These are phyloP conservation scores for Oxyscelio sp. DNA, from an alignment of 2,888 invertebrate species.

Conservation along the genomic window DNA sequence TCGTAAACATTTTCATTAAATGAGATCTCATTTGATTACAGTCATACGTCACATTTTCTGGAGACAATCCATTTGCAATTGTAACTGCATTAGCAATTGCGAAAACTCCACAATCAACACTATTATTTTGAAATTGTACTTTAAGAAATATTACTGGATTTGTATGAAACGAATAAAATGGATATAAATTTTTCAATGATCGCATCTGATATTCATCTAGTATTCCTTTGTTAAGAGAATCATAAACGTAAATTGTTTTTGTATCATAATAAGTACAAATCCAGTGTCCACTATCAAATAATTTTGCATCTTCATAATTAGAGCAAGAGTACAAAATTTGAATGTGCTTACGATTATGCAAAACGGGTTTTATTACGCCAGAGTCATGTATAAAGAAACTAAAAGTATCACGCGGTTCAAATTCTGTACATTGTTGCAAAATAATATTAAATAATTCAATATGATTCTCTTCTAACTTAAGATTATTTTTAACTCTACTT, in stretches of 20 bases:
- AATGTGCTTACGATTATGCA: too few species aligned
- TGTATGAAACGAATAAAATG: too few species aligned
- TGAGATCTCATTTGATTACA: slow-evolving; percentile 67
- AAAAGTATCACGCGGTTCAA: slow-evolving; percentile 2
- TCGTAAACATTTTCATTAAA: slow-evolving; percentile 9
- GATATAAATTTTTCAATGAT: slow-evolving; percentile 41
- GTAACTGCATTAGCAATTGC: slow-evolving; percentile 61
- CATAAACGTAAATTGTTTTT: too few species aligned
- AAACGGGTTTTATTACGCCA: slow-evolving; percentile 10
- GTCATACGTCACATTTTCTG: slow-evolving; percentile 42
- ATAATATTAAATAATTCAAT: slow-evolving; percentile 18
- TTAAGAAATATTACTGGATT: slow-evolving; percentile 22
- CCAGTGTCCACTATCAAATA: slow-evolving; percentile 40
- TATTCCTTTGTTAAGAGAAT: slow-evolving; percentile 29
- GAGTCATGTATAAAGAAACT: neutral
- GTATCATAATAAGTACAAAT: too few species aligned
- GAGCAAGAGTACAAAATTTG: too few species aligned
- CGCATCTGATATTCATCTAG: slow-evolving; percentile 17
- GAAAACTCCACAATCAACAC: too few species aligned
- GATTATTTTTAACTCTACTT: too few species aligned
- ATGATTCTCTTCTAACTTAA: slow-evolving; percentile 16
- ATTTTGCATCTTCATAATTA: neutral
- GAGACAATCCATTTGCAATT: slow-evolving; percentile 38
- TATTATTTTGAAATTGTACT: slow-evolving; percentile 43
- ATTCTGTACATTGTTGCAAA: neutral